Base-by-base conservation (phyloP, 2,797 vertebrate genomes). In the Myripristis murdjan region DNA sequence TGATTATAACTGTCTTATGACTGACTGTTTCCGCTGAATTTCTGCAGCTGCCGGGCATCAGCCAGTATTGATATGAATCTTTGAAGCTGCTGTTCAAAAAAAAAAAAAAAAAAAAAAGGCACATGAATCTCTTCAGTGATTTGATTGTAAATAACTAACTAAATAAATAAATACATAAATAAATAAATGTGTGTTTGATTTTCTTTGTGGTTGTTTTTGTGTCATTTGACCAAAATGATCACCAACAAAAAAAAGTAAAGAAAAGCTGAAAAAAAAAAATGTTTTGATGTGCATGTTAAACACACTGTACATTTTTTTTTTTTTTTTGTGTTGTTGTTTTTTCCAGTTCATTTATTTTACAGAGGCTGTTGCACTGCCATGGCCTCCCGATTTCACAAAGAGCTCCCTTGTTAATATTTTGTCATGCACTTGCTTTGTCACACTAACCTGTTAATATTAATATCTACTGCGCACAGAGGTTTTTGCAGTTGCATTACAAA, bases 1-100 rank as follows among this genome's bases (percentile, higher is more conserved):
- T 37, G 18, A 59, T 54, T 84, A 65, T 53, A 70, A 70, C 72
- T 43, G 31, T 70, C 51, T 77, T 12, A 20, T 77, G 60, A 54
- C 26, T 60, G 15, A 56, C 35, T 63, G 55, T 60, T 48, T 58
- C 61, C 39, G 12, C 24, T 59, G 24, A 55, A 68, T 46, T 9
- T 28, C 22, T 12, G 20, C 20, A 1, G 53, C 77, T 77, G 23
- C 51, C 11, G 67, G 72, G 55, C 53, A 63, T 61, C 56, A 66
- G 18, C 63, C 59, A 44, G 65, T 37, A 11, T 10, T 47, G 26
- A 69, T 14, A 23, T 20, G 48, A 67, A 70, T 85, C 51, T 71
- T 54, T 66, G 56, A 58, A 43, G 37, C 43, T 54, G 12, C 16
- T 5, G 73, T 72, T 78, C 65, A 46, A 76, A 74, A 65, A 5